These are phyloP conservation scores for Salpingus planirostris DNA, from an alignment of 2,888 invertebrate species.

Conservation along the genomic window DNA sequence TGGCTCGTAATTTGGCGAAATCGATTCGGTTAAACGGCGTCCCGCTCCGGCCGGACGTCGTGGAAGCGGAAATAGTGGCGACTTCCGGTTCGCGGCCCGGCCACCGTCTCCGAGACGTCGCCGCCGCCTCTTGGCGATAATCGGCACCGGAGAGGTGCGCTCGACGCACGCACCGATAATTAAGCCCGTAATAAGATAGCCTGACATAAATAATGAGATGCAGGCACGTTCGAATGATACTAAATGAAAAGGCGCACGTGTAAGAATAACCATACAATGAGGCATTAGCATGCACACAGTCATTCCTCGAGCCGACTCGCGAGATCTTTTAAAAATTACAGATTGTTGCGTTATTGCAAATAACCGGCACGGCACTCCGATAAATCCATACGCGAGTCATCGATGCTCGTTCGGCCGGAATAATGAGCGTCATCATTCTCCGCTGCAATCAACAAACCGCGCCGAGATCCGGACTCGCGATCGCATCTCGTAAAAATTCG, in stretches of 20 bases:
- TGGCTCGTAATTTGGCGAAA: conserved; percentile 31
- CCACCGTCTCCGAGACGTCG: too few relatives aligned
- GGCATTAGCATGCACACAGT: conserved; percentile 11
- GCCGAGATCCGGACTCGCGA: too few relatives aligned
- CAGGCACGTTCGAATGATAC: conserved; percentile 16
- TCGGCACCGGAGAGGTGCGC: conserved; percentile 7
- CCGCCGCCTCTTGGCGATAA: too few relatives aligned
- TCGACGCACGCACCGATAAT: conserved; percentile 10
- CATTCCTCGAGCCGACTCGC: conserved; percentile 5
- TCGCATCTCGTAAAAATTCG: too few relatives aligned
- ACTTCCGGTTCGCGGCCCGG: conserved; percentile 31
- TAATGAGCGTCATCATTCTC: too few relatives aligned
- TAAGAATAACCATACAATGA: conserved; percentile 24
- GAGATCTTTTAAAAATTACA: conserved; percentile 8
- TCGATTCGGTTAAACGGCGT: conserved; percentile 34
- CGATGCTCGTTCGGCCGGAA: too few relatives aligned
- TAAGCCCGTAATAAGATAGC: conserved; percentile 16
- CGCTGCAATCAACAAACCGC: too few relatives aligned
- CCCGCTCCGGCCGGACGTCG: conserved; percentile 28
- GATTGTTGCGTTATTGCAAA: conserved; percentile 10
- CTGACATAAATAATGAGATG: conserved; percentile 22
- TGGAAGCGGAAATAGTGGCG: conserved; percentile 33
- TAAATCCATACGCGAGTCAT: conserved; percentile 5
- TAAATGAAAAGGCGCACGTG: conserved; percentile 23
- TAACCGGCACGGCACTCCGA: conserved; percentile 3